Base-by-base conservation (phyloP, 2,888 invertebrate species). In the Alviniconcha strummeri region DNA sequence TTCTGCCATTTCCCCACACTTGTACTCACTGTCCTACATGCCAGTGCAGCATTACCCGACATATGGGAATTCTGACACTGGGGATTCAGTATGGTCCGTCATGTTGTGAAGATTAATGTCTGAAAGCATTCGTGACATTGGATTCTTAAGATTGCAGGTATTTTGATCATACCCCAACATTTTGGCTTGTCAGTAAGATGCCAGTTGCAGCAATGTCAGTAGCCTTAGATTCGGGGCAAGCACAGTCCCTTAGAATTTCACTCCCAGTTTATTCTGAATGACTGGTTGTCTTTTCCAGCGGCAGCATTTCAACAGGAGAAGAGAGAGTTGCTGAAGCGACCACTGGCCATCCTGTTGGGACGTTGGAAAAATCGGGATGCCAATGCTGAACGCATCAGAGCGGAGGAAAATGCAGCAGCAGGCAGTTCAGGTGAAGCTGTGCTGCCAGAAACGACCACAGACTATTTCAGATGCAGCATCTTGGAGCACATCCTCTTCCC, bases 311-410 rank as follows among this genome's bases (percentile, higher is more conserved):
- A 77, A 19, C 76, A 69, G 54, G 82, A 82, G 19, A 82, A 82
- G 69, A 60, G 82, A 19, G 77, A 82, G 9, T 7, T 77, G 77
- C 52, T 82, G 69, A 82, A 75, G 13, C 82, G 71, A 7, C 64
- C 75, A 5, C 19, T 55, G 5, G 15, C 15, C 56, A 57, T 75
- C 67, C 80, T 80, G 0, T 13, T 75, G 74, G 75, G 76, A 5
- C 67, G 80, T 8, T 80, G 80, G 83, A 75, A n/a, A n/a, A 71
- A 83, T 52, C 52, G 80, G 0, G 79, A 83, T 9, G 77, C 71
- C 64, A 56, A 15, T 1, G 80, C 80, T 55, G 80, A 57, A 11
- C 78, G 71, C 55, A 36, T 79, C 60, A 69, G 72, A 78, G 77
- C 77, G 5, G 78, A 64, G 19, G 64, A 78, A 8, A 15, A 36